phyloP scores from a whole-genome alignment of 2,888 invertebrate species.

The Apamea crenata region DNA sequence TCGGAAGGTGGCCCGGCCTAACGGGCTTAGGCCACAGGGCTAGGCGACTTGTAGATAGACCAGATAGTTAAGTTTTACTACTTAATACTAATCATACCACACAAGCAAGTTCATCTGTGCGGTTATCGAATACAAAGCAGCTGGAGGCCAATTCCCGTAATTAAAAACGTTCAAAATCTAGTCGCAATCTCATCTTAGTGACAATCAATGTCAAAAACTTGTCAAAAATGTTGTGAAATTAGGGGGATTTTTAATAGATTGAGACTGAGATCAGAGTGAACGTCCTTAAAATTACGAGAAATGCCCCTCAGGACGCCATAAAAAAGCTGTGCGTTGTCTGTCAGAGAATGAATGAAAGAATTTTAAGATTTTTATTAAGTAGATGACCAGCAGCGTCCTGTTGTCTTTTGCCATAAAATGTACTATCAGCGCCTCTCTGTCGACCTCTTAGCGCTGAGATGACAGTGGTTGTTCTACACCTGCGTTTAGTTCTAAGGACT shows the following conservation, averaged over 20 bases:
- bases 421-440: not conserved
- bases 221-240: no score
- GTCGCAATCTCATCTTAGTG: no score
- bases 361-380: not conserved
- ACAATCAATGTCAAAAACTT: no score
- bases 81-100: not conserved
- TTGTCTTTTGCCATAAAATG: not conserved
- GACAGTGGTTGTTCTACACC: not conserved
- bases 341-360: not conserved
- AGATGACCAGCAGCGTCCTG: not conserved
- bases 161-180: no score
- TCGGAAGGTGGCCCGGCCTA: conserved; percentile 89
- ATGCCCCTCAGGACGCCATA: no score
- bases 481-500: not conserved
- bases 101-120: not conserved
- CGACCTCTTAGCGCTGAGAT: not conserved
- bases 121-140: not conserved
- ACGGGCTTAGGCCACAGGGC: conserved; percentile 76
- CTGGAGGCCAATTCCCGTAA: no score
- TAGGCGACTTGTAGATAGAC: conserved; percentile 60
- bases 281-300: no score
- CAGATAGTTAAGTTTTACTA: not conserved
- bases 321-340: no score
- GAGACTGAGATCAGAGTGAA: no score
- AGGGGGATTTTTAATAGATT: no score